phyloP scores from a whole-genome alignment of 1,140 invertebrate species.

The Pygmarrhopalites habei region DNA sequence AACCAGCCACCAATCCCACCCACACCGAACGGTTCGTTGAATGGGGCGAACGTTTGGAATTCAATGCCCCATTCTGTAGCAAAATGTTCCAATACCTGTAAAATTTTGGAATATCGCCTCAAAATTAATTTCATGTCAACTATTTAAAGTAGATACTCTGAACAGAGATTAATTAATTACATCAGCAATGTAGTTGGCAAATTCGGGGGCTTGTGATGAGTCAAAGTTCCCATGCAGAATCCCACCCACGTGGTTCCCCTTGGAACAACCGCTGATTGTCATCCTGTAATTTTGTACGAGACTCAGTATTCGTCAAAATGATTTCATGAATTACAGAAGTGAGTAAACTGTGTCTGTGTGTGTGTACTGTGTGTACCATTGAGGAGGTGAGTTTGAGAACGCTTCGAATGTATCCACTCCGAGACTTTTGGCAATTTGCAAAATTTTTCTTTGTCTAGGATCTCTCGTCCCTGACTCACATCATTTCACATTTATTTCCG shows the following conservation, averaged over 20 bases:
- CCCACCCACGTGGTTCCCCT: constrained; percentile 31
- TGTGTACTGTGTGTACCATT: constrained; percentile 29
- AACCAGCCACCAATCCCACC: constrained; percentile 20
- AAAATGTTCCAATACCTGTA: constrained; percentile 30
- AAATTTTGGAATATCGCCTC: too few species aligned
- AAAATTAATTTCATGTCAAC: too few species aligned
- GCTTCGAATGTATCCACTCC: constrained; percentile 34
- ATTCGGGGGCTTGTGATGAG: constrained; percentile 16
- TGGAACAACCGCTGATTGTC: constrained; percentile 32
- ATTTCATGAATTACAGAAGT: too few species aligned
- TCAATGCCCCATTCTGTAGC: constrained; percentile 17
- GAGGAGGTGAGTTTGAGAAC: constrained; percentile 33
- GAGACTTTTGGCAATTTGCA: constrained; percentile 15
- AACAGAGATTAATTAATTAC: too few species aligned
- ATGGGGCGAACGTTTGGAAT: constrained; percentile 29
- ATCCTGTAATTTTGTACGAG: constrained; percentile 29
- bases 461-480: constrained; percentile 29
- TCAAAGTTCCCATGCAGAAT: constrained; percentile 29
- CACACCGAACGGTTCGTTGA: constrained; percentile 31
- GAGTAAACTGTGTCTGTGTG: too few species aligned
- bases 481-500: neutral
- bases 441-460: constrained; percentile 19
- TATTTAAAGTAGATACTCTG: too few species aligned
- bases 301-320: too few species aligned
- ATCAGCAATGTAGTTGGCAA: constrained; percentile 33